Base-by-base conservation (phyloP, 2,888 invertebrate genomes). In the Trachelus iudaicus region DNA sequence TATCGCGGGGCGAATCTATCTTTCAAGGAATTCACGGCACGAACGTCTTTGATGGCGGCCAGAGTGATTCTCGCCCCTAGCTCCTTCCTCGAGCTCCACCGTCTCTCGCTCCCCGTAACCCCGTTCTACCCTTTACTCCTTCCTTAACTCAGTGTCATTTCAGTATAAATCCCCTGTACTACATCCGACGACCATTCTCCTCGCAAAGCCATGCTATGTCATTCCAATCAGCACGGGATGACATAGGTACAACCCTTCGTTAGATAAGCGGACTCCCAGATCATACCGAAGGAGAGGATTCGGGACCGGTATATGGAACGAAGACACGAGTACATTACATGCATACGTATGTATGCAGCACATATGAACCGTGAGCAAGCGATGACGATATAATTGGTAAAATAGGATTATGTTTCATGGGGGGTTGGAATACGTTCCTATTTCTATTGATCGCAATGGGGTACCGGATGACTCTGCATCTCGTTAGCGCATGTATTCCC, bases 1-100 rank as follows among this genome's bases (percentile, higher is more conserved):
- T 83, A 85, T 86, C 85, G 83, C 79, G 81, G 77, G 77, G 84
- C 81, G 85, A 87, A 89, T 88, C 87, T 87, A 88, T 89, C 87
- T 87, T 83, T 83, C 83, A 81, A 80, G 75, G 84, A 87, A 90
- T 90, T 90, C 90, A 78, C 85, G 82, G 85, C 90, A 90, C 89
- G 89, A 89, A 88, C 89, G 86, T 87, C 89, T 90, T 88, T 88
- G 90, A 90, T 89, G 90, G 88, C 84, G 83, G 83, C 81, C 82
- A 84, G 88, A 88, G 89, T 89, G 89, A 89, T 89, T 90, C 87
- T 85, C 87, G 85, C 82, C 83, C 80, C 73, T 40, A 15, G 37
- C 76, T n/a, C 4, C 37, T 34, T 34, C 74, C 23, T 35, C 74
- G 33, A 37, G 35, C 23, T 56, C 23, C 6, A 11, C 1, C 76